Percentiles rank a stretch among this genome's conserved stretches.
phyloP scores from a whole-genome alignment of 2,888 invertebrate species.

The Andrena hattorfiana region DNA sequence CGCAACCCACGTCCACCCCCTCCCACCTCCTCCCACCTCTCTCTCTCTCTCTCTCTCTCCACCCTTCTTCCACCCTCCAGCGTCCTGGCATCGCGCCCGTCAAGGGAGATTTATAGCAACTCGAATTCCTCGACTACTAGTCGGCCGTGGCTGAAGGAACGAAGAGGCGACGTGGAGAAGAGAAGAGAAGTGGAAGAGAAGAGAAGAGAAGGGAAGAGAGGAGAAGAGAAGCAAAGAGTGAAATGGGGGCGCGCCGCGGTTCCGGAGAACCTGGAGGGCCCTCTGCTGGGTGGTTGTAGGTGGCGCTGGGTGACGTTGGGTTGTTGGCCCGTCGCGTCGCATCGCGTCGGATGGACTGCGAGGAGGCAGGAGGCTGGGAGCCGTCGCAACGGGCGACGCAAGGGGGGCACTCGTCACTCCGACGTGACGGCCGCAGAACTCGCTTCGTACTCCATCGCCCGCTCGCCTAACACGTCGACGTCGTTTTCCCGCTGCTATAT shows the following conservation, averaged over 20 bases:
- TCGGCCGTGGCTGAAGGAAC: slow-evolving; percentile 75
- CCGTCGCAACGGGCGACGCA: slow-evolving; percentile 47
- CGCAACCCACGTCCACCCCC: slow-evolving; percentile 61
- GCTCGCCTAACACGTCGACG: slow-evolving; percentile 61
- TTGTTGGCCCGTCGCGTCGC: slow-evolving; percentile 53
- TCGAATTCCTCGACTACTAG: slow-evolving; percentile 85
- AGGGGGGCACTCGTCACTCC: slow-evolving; percentile 80
- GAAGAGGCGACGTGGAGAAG: slow-evolving; percentile 54
- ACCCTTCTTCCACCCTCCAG: slow-evolving; percentile 23
- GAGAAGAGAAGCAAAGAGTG: slow-evolving; percentile 69
- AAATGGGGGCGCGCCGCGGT: slow-evolving; percentile 66
- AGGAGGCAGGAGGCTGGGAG: slow-evolving; percentile 47
- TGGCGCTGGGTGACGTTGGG: slow-evolving; percentile 67
- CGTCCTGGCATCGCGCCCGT: slow-evolving; percentile 83
- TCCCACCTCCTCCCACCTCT: slow-evolving; percentile 19
- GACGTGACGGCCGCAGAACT: slow-evolving; percentile 79
- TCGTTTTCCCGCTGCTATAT: slow-evolving; percentile 43
- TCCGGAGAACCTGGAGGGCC: slow-evolving; percentile 69
- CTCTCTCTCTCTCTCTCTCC: not conserved
- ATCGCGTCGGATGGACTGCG: slow-evolving; percentile 50
- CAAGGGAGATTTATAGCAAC: slow-evolving; percentile 85
- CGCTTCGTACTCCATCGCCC: slow-evolving; percentile 73
- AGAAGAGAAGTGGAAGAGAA: slow-evolving; percentile 67
- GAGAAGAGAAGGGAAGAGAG: slow-evolving; percentile 28
- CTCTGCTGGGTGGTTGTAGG: slow-evolving; percentile 61